Percentiles rank a stretch among this genome's conserved stretches.
Evolutionary conservation across 2,113 vertebrate species (phyloP).

Genomic region (Ancistrus triradiatus): DNA sequence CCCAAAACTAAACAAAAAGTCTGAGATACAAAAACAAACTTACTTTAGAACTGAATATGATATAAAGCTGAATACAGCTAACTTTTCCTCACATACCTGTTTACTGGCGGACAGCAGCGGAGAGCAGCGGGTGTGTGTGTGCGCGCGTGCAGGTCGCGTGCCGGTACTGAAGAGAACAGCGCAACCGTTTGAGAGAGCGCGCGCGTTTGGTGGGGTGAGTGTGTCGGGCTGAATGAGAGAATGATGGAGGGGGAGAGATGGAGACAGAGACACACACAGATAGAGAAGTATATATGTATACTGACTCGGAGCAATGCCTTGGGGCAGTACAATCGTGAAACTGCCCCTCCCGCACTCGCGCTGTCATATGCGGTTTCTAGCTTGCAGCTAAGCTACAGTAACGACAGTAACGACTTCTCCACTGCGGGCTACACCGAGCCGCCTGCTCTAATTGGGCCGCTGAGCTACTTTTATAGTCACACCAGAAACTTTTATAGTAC

Average conservation of each 20-base stretch:
- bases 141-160: too few species aligned
- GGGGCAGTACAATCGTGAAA: slow-evolving; percentile 49
- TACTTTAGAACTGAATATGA: too few species aligned
- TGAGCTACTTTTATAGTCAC: slow-evolving; percentile 24
- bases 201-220: neutral
- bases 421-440: slow-evolving; percentile 21
- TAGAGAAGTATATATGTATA: slow-evolving; percentile 38
- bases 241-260: slow-evolving; percentile 9
- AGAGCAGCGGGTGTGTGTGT: too few species aligned
- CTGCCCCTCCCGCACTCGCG: slow-evolving; percentile 43
- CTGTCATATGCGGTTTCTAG: slow-evolving; percentile 34
- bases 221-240: neutral
- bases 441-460: slow-evolving; percentile 24
- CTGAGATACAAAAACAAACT: too few species aligned
- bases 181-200: too few species aligned
- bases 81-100: too few species aligned
- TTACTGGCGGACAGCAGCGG: too few species aligned
- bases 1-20: too few species aligned
- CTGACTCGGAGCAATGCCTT: slow-evolving; percentile 47
- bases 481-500: slow-evolving; percentile 23
- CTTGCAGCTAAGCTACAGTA: slow-evolving; percentile 30
- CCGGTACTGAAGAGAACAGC: too few species aligned
- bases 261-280: slow-evolving; percentile 12
- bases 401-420: slow-evolving; percentile 37
- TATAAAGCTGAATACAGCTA: too few species aligned